Conservation (phyloP, 2,797 vertebrate genomes). For the Morelia viridis region DNA sequence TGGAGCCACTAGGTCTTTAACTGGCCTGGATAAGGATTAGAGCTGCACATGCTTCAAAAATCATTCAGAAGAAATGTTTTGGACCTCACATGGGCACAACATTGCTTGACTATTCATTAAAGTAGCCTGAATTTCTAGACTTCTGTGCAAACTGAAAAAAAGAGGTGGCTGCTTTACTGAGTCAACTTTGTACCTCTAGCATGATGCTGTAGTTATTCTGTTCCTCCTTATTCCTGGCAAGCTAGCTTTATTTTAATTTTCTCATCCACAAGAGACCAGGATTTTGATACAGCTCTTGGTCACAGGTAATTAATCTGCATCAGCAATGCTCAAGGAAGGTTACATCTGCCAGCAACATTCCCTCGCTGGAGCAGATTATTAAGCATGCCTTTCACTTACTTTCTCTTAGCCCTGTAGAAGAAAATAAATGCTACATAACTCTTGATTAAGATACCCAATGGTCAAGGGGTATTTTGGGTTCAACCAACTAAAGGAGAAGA, state of each 20-base stretch:
- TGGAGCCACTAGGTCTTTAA: neutral
- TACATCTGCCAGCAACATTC: neutral
- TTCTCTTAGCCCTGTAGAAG: conserved; percentile 12
- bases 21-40: neutral
- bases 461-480: conserved; percentile 30
- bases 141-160: neutral
- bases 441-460: conserved; percentile 32
- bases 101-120: neutral
- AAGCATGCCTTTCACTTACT: neutral
- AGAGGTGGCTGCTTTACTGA: neutral
- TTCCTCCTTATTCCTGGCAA: neutral
- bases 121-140: neutral
- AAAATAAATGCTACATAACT: neutral
- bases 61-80: neutral
- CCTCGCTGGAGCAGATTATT: neutral
- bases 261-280: neutral
- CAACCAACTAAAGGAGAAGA: conserved; percentile 30
- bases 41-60: neutral
- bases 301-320: neutral
- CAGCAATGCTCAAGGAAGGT: neutral
- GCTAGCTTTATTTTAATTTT: neutral
- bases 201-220: neutral
- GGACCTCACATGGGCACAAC: neutral
- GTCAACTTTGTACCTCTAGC: neutral
- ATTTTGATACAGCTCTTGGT: neutral